Evolutionary conservation across 2,888 invertebrate genomes (phyloP).

Genomic region (Drosophila meridionalis): DNA sequence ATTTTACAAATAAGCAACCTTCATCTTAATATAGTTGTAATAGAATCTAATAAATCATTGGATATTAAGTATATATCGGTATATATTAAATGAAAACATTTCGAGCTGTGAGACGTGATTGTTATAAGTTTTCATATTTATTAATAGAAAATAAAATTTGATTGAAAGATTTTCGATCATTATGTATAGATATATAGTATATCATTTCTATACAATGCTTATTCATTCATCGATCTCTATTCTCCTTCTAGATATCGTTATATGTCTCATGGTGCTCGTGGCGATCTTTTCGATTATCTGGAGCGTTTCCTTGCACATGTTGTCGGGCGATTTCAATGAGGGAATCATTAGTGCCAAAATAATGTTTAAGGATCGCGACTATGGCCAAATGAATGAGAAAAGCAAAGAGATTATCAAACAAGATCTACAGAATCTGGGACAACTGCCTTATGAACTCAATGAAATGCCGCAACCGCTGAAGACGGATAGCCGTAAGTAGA

Average conservation of each 20-base stretch:
- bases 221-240: background rate
- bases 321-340: constrained; percentile 78
- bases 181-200: background rate
- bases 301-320: constrained; percentile 76
- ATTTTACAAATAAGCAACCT: background rate
- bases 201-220: background rate
- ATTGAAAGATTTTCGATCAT: too few relatives aligned
- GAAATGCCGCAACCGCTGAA: constrained; percentile 34
- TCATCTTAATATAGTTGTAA: constrained; percentile 16
- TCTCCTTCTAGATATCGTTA: constrained; percentile 68
- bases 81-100: background rate
- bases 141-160: too few relatives aligned
- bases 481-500: constrained; percentile 64
- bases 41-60: background rate
- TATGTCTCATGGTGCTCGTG: constrained; percentile 81
- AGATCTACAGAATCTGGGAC: constrained; percentile 66
- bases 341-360: constrained; percentile 82
- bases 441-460: constrained; percentile 28
- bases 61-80: background rate
- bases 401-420: constrained; percentile 64
- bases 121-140: background rate
- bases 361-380: constrained; percentile 72
- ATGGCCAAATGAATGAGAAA: constrained; percentile 66
- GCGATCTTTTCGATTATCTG: constrained; percentile 81
- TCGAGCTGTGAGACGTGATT: constrained; percentile 24